These are phyloP conservation scores for Drosophila sturtevanti DNA, from an alignment of 1,140 invertebrate species.

Conservation along the genomic window DNA sequence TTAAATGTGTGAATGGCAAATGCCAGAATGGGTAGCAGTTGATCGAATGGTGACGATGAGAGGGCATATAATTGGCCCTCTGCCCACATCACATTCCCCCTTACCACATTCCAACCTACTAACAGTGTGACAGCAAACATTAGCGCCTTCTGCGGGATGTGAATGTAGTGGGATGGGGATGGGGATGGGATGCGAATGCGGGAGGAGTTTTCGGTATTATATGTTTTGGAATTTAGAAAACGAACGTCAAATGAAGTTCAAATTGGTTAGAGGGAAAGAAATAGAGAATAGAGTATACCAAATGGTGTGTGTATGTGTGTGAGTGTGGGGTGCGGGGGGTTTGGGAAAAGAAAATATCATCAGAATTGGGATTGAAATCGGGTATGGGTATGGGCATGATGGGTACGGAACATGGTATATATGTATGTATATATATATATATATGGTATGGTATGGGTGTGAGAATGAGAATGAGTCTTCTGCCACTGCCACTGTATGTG, in stretches of 20 bases:
- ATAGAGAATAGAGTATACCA: slow-evolving; percentile 20
- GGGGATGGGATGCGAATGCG: slow-evolving; percentile 17
- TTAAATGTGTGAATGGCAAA: slow-evolving; percentile 50
- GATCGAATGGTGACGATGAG: neutral
- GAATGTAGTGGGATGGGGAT: slow-evolving; percentile 35
- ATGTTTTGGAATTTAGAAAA: neutral
- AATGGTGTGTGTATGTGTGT: neutral
- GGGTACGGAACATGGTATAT: no score
- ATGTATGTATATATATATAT: no score
- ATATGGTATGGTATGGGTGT: neutral
- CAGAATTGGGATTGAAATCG: neutral
- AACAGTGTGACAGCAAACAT: slow-evolving; percentile 58
- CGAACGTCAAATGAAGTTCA: slow-evolving; percentile 44
- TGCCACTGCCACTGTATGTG: slow-evolving; percentile 26
- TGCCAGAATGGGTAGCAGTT: slow-evolving; percentile 3
- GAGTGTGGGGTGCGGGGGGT: neutral
- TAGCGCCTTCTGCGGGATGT: slow-evolving; percentile 46
- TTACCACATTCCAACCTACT: slow-evolving; percentile 3
- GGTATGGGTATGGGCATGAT: neutral
- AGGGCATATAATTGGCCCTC: slow-evolving; percentile 62
- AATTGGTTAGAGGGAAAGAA: slow-evolving; percentile 28
- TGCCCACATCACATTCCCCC: slow-evolving; percentile 1
- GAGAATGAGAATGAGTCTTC: slow-evolving; percentile 28
- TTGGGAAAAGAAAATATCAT: slow-evolving; percentile 6
- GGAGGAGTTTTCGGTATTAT: slow-evolving; percentile 8